phyloP scores from a whole-genome alignment of 2,113 vertebrate genomes.

The Rynchops niger region DNA sequence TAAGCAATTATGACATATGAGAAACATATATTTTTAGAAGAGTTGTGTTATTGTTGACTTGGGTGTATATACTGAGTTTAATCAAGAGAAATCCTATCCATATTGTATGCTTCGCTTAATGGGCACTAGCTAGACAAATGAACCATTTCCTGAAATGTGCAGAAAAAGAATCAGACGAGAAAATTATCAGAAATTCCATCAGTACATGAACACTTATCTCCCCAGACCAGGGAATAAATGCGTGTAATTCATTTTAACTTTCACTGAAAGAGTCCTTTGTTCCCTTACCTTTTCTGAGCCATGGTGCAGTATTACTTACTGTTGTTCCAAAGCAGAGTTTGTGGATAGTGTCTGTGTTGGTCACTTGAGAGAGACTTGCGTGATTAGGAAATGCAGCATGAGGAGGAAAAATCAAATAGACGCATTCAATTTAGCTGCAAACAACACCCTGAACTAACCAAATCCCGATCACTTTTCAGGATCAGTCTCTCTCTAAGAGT shows the following conservation, averaged over 20 bases:
- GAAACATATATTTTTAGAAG: slow-evolving; percentile 61
- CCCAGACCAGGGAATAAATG: background rate
- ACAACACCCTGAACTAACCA: background rate
- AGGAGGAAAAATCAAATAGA: background rate
- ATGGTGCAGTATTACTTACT: background rate
- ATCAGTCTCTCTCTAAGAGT: background rate
- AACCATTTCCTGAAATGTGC: slow-evolving; percentile 35
- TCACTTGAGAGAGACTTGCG: background rate
- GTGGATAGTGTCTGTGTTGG: background rate
- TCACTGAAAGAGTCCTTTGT: background rate
- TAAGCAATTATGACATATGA: slow-evolving; percentile 9
- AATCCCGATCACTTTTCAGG: background rate
- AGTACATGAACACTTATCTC: background rate
- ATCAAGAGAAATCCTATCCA: slow-evolving; percentile 7
- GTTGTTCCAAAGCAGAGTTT: background rate
- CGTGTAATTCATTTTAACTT: background rate
- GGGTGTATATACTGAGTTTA: slow-evolving; percentile 1
- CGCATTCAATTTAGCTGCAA: background rate
- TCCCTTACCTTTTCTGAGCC: background rate
- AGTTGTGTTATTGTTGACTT: slow-evolving; percentile 33
- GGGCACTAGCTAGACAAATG: slow-evolving; percentile 32
- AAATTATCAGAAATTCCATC: slow-evolving; percentile 41
- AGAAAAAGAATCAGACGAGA: slow-evolving; percentile 24
- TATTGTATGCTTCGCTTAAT: background rate
- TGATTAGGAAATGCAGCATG: background rate